Evolutionary conservation across 2,113 vertebrate genomes (phyloP).

Genomic region (Apodemus sylvaticus): DNA sequence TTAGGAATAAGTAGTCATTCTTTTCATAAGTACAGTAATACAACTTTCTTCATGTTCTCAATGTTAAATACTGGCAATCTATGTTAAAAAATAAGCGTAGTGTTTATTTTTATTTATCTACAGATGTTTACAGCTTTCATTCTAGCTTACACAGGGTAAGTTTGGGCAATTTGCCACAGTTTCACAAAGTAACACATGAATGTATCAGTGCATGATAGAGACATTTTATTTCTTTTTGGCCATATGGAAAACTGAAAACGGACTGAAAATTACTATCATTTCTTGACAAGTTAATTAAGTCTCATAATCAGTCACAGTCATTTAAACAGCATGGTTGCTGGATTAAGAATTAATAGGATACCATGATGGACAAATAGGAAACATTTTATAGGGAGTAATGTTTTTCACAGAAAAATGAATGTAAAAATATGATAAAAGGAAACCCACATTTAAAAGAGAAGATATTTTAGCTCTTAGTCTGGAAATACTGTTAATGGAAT

Average conservation of each 20-base stretch:
- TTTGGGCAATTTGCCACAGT: constrained; percentile 37
- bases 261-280: constrained; percentile 60
- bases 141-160: background rate
- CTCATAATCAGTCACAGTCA: constrained; percentile 76
- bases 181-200: constrained; percentile 32
- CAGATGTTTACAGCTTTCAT: background rate
- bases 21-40: background rate
- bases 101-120: constrained; percentile 21
- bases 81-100: background rate
- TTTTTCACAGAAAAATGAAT: constrained; percentile 50
- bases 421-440: constrained; percentile 59
- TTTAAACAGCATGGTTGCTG: constrained; percentile 75
- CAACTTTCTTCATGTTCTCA: background rate
- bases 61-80: background rate
- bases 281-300: constrained; percentile 77
- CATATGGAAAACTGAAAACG: constrained; percentile 59
- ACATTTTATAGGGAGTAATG: constrained; percentile 59
- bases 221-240: constrained; percentile 54
- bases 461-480: constrained; percentile 47
- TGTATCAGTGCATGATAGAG: background rate
- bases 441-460: constrained; percentile 49
- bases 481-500: constrained; percentile 7
- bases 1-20: background rate
- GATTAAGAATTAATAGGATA: constrained; percentile 72
- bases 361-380: constrained; percentile 45